A percentile compares a stretch with the other conserved stretches of the same genome.
phyloP scores from a whole-genome alignment of 2,113 vertebrate species.

The Narcine bancroftii region DNA sequence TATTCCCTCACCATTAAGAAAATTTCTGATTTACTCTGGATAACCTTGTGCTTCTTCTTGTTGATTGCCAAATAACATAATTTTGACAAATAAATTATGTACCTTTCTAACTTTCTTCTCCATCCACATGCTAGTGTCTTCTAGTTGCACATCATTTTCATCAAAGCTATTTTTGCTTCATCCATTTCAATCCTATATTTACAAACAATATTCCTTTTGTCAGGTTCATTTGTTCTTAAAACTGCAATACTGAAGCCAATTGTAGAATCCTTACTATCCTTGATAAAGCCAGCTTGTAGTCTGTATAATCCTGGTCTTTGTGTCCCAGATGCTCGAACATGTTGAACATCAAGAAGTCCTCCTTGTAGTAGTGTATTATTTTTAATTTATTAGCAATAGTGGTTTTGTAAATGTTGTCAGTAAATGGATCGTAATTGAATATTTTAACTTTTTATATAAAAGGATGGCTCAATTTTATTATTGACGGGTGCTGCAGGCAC shows the following conservation, averaged over 20 bases:
- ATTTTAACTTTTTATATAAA: constrained; percentile 41
- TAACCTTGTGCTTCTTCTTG: neutral
- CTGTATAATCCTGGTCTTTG: neutral
- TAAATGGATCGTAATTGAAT: neutral
- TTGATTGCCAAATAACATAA: no score
- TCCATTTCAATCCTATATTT: neutral
- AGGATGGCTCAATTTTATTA: constrained; percentile 72
- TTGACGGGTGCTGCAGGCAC: constrained; percentile 85
- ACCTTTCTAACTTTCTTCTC: no score
- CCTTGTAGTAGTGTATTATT: neutral
- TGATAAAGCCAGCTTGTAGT: neutral
- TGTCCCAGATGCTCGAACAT: neutral
- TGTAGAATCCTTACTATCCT: neutral
- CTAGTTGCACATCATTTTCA: neutral
- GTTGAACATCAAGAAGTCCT: neutral
- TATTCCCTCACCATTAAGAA: neutral
- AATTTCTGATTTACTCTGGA: neutral
- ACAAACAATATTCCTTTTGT: neutral
- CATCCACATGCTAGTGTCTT: no score
- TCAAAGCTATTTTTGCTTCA: neutral
- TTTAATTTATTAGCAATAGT: constrained; percentile 11
- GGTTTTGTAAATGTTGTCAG: neutral
- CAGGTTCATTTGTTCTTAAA: neutral
- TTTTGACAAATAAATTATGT: no score
- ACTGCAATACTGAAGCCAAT: neutral